These are phyloP conservation scores for Tamias sibiricus DNA, from an alignment of 2,113 vertebrate species.

Conservation along the genomic window DNA sequence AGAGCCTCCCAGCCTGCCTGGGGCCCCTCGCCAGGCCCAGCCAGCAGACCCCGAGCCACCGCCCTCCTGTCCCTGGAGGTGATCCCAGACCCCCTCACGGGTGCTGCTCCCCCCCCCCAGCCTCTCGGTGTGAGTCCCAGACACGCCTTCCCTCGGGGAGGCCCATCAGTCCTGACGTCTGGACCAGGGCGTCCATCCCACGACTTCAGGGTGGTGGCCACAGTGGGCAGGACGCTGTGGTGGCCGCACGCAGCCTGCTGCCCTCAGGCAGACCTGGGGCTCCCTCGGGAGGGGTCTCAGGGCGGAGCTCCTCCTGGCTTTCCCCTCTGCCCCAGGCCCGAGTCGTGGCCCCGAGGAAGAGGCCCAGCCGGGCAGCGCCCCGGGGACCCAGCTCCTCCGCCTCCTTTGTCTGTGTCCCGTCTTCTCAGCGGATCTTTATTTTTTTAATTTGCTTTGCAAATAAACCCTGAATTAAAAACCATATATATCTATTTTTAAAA, in stretches of 20 bases:
- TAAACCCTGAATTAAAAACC: slow-evolving; percentile 85
- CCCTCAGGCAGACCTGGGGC: no score
- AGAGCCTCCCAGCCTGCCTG: no score
- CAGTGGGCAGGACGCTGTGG: fast-evolving
- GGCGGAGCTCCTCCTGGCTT: neutral
- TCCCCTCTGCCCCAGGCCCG: fast-evolving
- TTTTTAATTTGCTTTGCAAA: slow-evolving; percentile 86
- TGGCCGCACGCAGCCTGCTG: neutral
- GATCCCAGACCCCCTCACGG: no score
- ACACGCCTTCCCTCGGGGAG: neutral
- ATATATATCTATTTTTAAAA: slow-evolving; percentile 82
- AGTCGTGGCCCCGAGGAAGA: neutral
- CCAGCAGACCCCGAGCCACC: no score
- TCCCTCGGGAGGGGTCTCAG: neutral
- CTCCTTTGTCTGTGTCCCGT: neutral
- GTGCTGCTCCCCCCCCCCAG: neutral
- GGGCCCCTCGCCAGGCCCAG: neutral
- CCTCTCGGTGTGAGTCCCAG: no score
- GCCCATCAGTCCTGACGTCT: fast-evolving
- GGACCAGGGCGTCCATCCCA: fast-evolving
- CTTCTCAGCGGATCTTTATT: neutral
- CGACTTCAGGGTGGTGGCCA: fast-evolving
- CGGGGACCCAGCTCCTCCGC: fast-evolving
- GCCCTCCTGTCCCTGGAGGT: no score
- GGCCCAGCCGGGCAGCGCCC: fast-evolving